Base-by-base conservation (phyloP, 2,797 vertebrate genomes). In the Phataginus tricuspis region DNA sequence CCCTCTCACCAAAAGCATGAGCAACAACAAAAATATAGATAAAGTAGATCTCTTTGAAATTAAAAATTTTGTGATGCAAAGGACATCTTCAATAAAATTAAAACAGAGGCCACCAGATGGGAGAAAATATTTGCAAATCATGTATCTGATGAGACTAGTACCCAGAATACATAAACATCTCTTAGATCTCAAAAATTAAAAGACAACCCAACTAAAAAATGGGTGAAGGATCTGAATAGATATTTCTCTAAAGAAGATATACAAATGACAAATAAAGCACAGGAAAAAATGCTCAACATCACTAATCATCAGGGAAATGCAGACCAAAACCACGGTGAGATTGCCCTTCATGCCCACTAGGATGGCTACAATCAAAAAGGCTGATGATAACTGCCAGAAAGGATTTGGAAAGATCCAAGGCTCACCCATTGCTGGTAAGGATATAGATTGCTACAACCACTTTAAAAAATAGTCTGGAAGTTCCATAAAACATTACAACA, bases 51-150 rank as follows among this genome's bases (percentile, higher is more conserved):
- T 83, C 64, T 91, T 90, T 9, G 91, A 97, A 92, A 68, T 91
- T 57, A 77, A 90, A 25, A 82, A 23, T 39, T 92, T 57, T 68
- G 12, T 71, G 34, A 77, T 64, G 15, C 63, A 85, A 92, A 94
- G 55, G 39, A 91, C 53, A 96, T 34, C 21, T 82, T 57, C 9
- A 68, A 77, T 53, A 82, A 89, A 80, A 14, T 27, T 68, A 64
- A 96, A 93, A 78, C 63, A 90, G 21, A 61, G 27, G 15, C 34
- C 27, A 66, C 25, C 64, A 27, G 78, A 90, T 74, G 19, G 68
- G 25, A 92, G 61, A 95, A 93, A 63, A 93, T 91, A 86, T 90
- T 57, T 90, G 4, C 42, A 87, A 82, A 72, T 59, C 51, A 92
- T 79, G 3, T 77, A 91, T 92, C 82, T 92, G 19, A 82, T 71